Conservation (phyloP, 2,888 invertebrate species). For the Lasioglossum figueresi region DNA sequence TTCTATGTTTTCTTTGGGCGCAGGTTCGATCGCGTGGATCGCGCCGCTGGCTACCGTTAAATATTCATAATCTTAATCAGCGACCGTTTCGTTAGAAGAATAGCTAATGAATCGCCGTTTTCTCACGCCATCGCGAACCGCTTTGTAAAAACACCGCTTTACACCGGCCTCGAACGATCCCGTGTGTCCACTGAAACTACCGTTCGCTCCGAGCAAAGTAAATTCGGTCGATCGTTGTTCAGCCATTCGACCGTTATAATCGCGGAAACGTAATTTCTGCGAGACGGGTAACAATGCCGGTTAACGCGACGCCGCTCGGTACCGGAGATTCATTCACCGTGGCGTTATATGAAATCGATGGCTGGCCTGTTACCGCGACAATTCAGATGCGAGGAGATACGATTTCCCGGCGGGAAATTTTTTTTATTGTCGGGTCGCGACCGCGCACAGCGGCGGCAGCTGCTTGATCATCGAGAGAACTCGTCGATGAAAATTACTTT, state of each 20-base stretch:
- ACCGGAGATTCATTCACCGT: background rate
- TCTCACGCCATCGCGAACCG: background rate
- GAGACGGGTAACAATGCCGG: background rate
- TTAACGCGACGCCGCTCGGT: background rate
- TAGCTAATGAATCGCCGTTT: background rate
- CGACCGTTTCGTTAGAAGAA: background rate
- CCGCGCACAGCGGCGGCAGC: background rate
- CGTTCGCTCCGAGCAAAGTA: background rate
- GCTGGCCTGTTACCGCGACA: background rate
- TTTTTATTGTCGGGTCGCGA: background rate
- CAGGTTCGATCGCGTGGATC: conserved; percentile 14
- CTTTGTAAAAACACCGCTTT: background rate
- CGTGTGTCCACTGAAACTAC: background rate
- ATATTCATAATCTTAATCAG: conserved; percentile 42
- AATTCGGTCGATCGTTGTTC: background rate
- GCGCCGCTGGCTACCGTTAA: conserved; percentile 11
- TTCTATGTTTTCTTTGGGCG: background rate
- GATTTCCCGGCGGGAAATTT: background rate
- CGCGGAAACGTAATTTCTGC: conserved; percentile 6
- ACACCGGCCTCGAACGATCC: background rate
- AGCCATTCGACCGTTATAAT: background rate
- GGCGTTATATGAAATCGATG: background rate
- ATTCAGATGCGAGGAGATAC: background rate
- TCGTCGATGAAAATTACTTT: conserved; percentile 36
- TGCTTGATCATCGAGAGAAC: background rate